These are phyloP conservation scores for Corythoichthys haematopterus DNA, from an alignment of 2,113 vertebrate genomes.

Conservation along the genomic window DNA sequence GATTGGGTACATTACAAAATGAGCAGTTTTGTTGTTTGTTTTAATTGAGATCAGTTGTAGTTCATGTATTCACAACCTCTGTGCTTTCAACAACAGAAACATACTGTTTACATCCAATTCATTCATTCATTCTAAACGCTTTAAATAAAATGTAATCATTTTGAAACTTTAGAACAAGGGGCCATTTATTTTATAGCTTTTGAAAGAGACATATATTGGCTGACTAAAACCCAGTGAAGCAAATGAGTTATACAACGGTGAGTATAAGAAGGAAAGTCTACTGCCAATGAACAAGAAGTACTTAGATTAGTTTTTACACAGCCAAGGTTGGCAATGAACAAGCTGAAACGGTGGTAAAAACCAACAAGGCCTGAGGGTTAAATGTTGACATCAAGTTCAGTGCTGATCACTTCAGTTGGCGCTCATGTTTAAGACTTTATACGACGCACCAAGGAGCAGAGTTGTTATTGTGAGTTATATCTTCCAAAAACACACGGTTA, in stretches of 20 bases:
- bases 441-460: background rate
- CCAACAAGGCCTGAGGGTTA: background rate
- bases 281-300: background rate
- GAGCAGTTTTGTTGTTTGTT: slow-evolving; percentile 24
- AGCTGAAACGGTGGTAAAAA: background rate
- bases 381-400: slow-evolving; percentile 31
- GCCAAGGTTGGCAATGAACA: background rate
- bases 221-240: background rate
- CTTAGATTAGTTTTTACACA: background rate
- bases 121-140: too few species aligned
- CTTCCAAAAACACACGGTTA: background rate
- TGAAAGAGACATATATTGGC: background rate
- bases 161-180: background rate
- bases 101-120: background rate
- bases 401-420: slow-evolving; percentile 21
- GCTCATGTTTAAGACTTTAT: slow-evolving; percentile 3
- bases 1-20: slow-evolving; percentile 8
- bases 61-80: background rate
- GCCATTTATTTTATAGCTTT: background rate
- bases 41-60: slow-evolving; percentile 18
- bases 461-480: background rate
- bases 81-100: background rate
- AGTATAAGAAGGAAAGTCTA: background rate
- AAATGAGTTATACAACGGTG: background rate
- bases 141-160: background rate